These are phyloP conservation scores for Liolophura sinensis DNA, from an alignment of 1,140 invertebrate genomes.

Conservation along the genomic window DNA sequence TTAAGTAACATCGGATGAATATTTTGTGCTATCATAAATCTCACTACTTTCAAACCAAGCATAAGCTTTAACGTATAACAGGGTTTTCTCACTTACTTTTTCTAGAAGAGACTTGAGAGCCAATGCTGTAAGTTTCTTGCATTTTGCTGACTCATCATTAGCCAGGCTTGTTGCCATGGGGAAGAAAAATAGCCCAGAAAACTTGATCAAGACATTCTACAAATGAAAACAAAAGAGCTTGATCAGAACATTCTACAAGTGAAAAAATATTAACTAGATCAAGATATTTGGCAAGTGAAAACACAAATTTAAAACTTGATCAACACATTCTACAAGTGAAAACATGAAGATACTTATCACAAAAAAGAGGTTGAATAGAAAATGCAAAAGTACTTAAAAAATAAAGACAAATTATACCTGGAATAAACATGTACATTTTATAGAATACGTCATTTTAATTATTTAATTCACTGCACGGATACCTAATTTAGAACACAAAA, in stretches of 20 bases:
- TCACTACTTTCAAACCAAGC: too few relatives aligned
- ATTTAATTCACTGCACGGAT: too few relatives aligned
- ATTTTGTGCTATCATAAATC: too few relatives aligned
- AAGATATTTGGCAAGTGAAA: constrained; percentile 64
- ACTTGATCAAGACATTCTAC: constrained; percentile 66
- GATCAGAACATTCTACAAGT: background rate
- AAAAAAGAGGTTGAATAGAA: constrained; percentile 64
- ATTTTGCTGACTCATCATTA: constrained; percentile 59
- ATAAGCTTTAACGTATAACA: background rate
- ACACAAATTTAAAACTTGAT: background rate
- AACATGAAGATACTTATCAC: background rate
- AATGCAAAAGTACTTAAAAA: background rate
- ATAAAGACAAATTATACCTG: too few relatives aligned
- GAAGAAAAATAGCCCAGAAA: constrained; percentile 73
- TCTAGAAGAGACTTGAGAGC: constrained; percentile 56
- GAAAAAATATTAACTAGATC: constrained; percentile 65
- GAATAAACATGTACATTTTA: too few relatives aligned
- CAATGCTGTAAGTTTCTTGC: constrained; percentile 51
- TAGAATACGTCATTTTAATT: too few relatives aligned
- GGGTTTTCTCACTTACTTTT: constrained; percentile 37
- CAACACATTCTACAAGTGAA: constrained; percentile 64
- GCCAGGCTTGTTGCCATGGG: constrained; percentile 67
- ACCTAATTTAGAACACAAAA: too few relatives aligned
- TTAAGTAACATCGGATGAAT: too few relatives aligned
- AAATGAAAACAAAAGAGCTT: constrained; percentile 4